Base-by-base conservation (phyloP, 2,113 vertebrate species). In the Cheilinus undulatus region DNA sequence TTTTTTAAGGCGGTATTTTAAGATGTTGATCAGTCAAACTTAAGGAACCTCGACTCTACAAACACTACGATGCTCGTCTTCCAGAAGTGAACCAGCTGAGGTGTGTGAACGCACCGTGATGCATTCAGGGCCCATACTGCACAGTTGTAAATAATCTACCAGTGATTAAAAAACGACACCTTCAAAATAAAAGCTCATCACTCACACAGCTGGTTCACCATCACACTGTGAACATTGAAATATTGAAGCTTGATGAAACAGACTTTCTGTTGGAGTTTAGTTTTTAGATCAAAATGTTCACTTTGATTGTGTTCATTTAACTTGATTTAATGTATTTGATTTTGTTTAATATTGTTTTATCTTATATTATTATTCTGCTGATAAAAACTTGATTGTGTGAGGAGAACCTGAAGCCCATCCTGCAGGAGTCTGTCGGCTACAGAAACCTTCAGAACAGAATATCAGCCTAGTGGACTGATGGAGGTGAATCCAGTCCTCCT, bases 191-290 rank as follows among this genome's bases (percentile, higher is more conserved):
- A n/a, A n/a, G n/a, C n/a, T n/a, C n/a, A n/a, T n/a, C 30, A 32
- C 30, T 10, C 36, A 38, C 42, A n/a, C 54, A 28, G 64, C 50
- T 52, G 42, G 30, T n/a, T 45, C 42, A n/a, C 22, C 66, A 32
- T 48, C 62, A 30, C 42, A 45, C 42, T 45, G 34, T 57, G 42
- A 81, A 59, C 27, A 38, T 54, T 51, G 1, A 56, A 56, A 46
- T 23, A 49, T 27, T 40, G 14, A 42, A 19, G 17, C 40, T 17
- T 42, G 40, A 42, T 17, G 6, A 34, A 14, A 42, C 15, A 42
- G 7, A 17, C 7, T 6, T 42, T 19, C 14, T 19, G 13, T 40
- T 40, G 3, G n/a, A n/a, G 13, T 40, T 40, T 15, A 15, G 2
- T 40, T 40, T 32, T 32, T 32, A 2, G 6, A 15, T 15, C 1